Conservation (phyloP, 2,797 vertebrate genomes). For the Poeciliopsis paucimaculata region DNA sequence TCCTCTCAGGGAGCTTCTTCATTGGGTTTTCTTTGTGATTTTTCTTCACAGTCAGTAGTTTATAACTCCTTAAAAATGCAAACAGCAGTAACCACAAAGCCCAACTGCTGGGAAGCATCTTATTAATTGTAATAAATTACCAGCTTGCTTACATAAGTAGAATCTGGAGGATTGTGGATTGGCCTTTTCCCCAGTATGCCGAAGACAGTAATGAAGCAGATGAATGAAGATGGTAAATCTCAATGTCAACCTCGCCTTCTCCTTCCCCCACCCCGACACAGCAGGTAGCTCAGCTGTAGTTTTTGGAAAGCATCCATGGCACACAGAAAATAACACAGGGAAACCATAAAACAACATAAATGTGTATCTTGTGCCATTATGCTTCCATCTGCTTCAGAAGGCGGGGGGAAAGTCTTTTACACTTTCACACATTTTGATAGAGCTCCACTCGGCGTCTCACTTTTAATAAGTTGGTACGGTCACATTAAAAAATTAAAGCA, state of each 20-base stretch:
- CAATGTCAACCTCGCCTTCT: conserved; percentile 71
- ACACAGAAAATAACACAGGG: conserved; percentile 69
- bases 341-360: conserved; percentile 63
- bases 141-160: conserved; percentile 52
- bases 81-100: conserved; percentile 55
- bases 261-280: conserved; percentile 46
- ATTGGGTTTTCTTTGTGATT: conserved; percentile 33
- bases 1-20: conserved; percentile 15
- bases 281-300: conserved; percentile 55
- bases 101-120: conserved; percentile 55
- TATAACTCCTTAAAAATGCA: conserved; percentile 57
- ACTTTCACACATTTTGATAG: conserved; percentile 32
- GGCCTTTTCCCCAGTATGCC: conserved; percentile 49
- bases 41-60: conserved; percentile 43
- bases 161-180: conserved; percentile 37
- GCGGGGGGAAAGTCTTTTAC: conserved; percentile 27
- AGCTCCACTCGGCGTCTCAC: neutral
- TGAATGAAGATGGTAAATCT: conserved; percentile 76
- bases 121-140: conserved; percentile 74
- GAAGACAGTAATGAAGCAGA: conserved; percentile 70
- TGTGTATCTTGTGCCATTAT: conserved; percentile 33
- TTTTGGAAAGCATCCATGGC: conserved; percentile 62
- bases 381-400: conserved; percentile 41
- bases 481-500: neutral
- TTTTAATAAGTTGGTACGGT: neutral